Conservation (phyloP, 37 sponge, comb jelly and placozoan species). For the Amphimedon queenslandica region DNA sequence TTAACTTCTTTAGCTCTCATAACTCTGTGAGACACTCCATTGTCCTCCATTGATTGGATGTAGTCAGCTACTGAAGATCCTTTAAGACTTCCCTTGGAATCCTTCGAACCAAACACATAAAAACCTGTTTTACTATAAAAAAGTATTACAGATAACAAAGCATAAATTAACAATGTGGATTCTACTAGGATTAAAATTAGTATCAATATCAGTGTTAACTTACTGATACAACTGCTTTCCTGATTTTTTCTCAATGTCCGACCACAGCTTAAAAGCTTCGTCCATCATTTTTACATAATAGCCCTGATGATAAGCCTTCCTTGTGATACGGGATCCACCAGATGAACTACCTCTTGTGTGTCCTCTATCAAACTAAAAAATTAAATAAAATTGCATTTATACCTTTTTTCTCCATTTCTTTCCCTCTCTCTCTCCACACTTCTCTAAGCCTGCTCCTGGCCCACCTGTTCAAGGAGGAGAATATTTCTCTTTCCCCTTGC, state of each 20-base stretch:
- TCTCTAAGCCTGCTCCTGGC: no score
- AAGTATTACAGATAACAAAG: no score
- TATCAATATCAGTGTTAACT: background rate
- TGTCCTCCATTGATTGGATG: background rate
- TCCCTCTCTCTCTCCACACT: no score
- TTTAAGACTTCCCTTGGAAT: no score
- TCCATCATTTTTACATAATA: slow-evolving; percentile 75
- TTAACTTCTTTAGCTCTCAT: slow-evolving; percentile 16
- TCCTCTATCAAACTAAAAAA: slow-evolving; percentile 52
- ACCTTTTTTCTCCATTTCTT: no score
- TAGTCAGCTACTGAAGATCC: background rate
- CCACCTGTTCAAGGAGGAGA: background rate
- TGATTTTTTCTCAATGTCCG: slow-evolving; percentile 53
- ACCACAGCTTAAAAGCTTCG: slow-evolving; percentile 68
- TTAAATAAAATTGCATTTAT: background rate
- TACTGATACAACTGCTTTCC: slow-evolving; percentile 55
- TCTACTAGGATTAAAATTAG: background rate
- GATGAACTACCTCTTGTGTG: slow-evolving; percentile 90
- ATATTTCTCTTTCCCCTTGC: background rate
- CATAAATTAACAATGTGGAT: no score
- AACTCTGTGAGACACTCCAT: slow-evolving; percentile 1
- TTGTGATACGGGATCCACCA: slow-evolving; percentile 69
- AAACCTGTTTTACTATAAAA: slow-evolving; percentile 53
- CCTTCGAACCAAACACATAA: slow-evolving; percentile 45
- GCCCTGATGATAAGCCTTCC: slow-evolving; percentile 38